Conservation (phyloP, 2,797 vertebrate species). For the Anisognathus igniventris region DNA sequence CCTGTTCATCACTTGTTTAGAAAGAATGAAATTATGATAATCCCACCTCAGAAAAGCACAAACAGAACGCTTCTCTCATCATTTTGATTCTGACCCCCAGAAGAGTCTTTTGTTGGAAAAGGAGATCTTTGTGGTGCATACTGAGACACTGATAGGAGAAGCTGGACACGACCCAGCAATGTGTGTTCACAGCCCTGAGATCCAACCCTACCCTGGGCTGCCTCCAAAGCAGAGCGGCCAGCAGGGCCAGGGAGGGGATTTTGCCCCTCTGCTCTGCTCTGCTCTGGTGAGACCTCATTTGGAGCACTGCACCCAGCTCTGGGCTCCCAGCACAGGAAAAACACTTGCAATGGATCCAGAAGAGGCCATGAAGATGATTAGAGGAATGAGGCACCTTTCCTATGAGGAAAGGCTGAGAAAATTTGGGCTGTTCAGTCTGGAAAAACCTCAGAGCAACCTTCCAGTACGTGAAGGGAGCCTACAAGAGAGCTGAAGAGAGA, state of each 20-base stretch:
- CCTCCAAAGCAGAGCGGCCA: neutral
- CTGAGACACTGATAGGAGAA: neutral
- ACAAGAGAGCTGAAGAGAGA: neutral
- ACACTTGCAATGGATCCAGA: neutral
- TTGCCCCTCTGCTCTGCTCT: neutral
- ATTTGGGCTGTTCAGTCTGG: neutral
- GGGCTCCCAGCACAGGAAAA: neutral
- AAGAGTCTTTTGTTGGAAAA: neutral
- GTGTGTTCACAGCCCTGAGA: neutral
- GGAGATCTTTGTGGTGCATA: neutral
- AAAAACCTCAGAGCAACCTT: neutral
- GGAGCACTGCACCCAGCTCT: neutral
- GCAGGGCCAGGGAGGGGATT: neutral
- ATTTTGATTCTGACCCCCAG: neutral
- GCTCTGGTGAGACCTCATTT: neutral
- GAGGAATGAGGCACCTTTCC: neutral
- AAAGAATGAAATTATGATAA: neutral
- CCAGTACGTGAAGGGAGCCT: neutral
- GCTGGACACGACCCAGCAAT: no score
- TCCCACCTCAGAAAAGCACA: neutral
- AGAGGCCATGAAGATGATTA: accelerated
- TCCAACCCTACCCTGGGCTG: neutral
- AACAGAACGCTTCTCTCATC: neutral
- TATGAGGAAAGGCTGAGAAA: neutral
- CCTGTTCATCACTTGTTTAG: neutral